These are phyloP conservation scores for Platycheirus albimanus DNA, from an alignment of 2,888 invertebrate species.

Conservation along the genomic window DNA sequence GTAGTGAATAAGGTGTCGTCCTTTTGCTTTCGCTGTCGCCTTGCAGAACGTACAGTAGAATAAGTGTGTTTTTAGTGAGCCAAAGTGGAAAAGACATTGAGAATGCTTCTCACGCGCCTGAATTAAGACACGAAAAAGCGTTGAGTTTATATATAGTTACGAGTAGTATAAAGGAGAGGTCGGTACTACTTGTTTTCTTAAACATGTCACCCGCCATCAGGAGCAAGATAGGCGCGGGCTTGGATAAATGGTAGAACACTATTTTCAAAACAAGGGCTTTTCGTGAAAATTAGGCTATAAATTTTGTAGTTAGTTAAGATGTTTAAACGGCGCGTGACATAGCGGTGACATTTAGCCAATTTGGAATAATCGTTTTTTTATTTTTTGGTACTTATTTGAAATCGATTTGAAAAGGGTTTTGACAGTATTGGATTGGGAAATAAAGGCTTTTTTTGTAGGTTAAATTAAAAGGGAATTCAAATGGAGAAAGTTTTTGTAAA, in stretches of 20 bases:
- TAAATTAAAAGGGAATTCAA: too few relatives aligned
- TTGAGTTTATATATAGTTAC: too few relatives aligned
- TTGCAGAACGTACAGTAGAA: too few relatives aligned
- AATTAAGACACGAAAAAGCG: conserved; percentile 31
- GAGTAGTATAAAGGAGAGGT: too few relatives aligned
- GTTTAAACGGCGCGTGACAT: background rate
- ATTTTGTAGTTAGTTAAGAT: conserved; percentile 28
- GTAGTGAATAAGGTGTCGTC: background rate
- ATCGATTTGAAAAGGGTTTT: conserved; percentile 5
- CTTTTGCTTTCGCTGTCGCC: too few relatives aligned
- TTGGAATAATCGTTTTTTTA: background rate
- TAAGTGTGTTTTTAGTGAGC: background rate
- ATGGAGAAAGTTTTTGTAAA: too few relatives aligned
- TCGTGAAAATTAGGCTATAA: conserved; percentile 31
- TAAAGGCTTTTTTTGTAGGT: background rate
- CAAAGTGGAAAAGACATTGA: conserved; percentile 25
- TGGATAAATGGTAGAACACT: background rate
- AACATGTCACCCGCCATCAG: conserved; percentile 9
- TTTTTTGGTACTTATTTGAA: background rate
- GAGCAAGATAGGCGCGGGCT: background rate
- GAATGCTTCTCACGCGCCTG: conserved; percentile 44
- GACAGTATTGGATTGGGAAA: background rate
- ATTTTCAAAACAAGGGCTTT: conserved; percentile 19
- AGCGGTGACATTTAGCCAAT: conserved; percentile 17
- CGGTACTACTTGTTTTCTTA: background rate